These are phyloP conservation scores for Raphicerus campestris DNA, from an alignment of 2,113 vertebrate genomes.

Conservation along the genomic window DNA sequence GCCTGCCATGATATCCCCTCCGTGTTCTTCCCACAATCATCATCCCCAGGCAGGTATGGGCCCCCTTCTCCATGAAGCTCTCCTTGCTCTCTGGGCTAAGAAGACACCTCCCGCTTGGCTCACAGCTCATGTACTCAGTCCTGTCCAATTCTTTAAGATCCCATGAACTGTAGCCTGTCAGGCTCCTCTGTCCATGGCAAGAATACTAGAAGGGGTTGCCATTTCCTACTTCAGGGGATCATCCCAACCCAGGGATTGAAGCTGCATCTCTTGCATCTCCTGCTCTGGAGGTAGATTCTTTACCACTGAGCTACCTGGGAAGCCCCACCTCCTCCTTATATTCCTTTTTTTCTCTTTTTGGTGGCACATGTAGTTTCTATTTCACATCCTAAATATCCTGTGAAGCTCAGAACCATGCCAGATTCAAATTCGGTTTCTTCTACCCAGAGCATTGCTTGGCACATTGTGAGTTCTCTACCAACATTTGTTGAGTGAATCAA, in stretches of 20 bases:
- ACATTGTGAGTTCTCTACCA: neutral
- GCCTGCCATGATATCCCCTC: rapidly evolving
- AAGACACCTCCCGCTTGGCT: neutral
- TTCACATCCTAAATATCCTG: neutral
- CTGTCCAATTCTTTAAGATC: neutral
- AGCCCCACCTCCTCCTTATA: neutral
- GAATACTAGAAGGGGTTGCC: neutral
- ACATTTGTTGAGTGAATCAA: neutral
- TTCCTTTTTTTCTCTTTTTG: neutral
- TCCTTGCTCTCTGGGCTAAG: neutral
- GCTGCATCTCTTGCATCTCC: neutral
- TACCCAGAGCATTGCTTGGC: neutral
- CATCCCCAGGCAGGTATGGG: neutral
- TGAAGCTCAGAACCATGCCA: no score
- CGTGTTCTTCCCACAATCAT: neutral
- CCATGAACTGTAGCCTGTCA: neutral
- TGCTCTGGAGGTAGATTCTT: neutral
- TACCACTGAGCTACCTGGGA: neutral
- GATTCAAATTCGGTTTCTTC: neutral
- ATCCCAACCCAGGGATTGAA: neutral
- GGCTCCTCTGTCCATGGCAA: neutral
- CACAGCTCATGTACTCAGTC: neutral
- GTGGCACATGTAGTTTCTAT: neutral
- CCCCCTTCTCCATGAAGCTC: neutral
- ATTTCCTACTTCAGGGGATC: neutral